phyloP scores from a whole-genome alignment of 2,888 invertebrate species.

The Platycheirus rosarum region DNA sequence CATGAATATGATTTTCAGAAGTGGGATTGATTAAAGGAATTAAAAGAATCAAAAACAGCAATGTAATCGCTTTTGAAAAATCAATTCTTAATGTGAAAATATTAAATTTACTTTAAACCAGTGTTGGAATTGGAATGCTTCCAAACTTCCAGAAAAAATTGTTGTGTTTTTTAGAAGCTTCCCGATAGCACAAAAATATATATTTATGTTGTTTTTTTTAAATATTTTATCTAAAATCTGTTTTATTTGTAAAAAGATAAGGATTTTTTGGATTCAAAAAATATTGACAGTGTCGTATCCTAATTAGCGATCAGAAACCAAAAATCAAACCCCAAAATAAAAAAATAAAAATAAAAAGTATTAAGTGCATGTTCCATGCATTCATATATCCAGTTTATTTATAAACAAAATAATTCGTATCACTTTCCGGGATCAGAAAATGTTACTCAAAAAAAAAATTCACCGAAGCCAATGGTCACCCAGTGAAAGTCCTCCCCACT shows the following conservation, averaged over 20 bases:
- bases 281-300: slow-evolving; percentile 75
- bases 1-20: too few relatives aligned
- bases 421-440: neutral
- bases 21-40: too few relatives aligned
- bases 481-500: slow-evolving; percentile 21
- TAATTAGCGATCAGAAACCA: slow-evolving; percentile 74
- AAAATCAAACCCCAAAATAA: slow-evolving; percentile 62
- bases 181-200: neutral
- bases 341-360: slow-evolving; percentile 42
- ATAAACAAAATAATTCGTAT: neutral
- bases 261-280: slow-evolving; percentile 61
- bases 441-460: slow-evolving; percentile 20
- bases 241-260: neutral
- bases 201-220: too few relatives aligned
- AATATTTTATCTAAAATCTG: neutral
- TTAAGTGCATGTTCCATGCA: slow-evolving; percentile 21
- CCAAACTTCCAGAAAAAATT: neutral
- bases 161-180: neutral
- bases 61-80: too few relatives aligned
- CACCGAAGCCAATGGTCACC: slow-evolving; percentile 33
- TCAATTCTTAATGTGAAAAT: too few relatives aligned
- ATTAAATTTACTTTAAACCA: too few relatives aligned
- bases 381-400: slow-evolving; percentile 15
- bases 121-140: too few relatives aligned
- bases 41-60: too few relatives aligned